phyloP scores from a whole-genome alignment of 2,113 vertebrate species.

The Melospiza georgiana region DNA sequence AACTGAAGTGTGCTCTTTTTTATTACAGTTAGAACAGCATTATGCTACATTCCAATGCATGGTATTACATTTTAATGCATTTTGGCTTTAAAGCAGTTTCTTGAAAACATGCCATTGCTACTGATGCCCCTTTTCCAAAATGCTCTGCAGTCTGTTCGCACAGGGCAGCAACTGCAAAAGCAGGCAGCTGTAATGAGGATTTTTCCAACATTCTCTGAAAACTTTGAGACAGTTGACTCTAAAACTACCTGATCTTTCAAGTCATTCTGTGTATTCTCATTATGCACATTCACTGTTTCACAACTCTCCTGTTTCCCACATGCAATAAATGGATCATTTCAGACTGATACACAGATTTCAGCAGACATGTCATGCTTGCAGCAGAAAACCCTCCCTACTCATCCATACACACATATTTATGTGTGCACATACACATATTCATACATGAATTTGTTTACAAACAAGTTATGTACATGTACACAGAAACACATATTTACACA shows the following conservation, averaged over 20 bases:
- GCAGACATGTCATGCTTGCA: neutral
- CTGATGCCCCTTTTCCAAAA: neutral
- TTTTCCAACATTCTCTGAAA: neutral
- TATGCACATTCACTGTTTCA: neutral
- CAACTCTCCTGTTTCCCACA: neutral
- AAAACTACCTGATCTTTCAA: neutral
- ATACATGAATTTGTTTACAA: neutral
- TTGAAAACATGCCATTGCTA: neutral
- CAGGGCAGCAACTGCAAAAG: neutral
- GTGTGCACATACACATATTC: neutral
- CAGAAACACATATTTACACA: neutral
- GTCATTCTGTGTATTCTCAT: neutral
- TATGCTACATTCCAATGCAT: neutral
- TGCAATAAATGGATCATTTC: neutral
- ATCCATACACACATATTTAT: fast-evolving
- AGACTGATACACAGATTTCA: neutral
- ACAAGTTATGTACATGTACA: neutral
- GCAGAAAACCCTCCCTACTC: neutral
- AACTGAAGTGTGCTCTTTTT: neutral
- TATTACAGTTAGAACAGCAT: neutral
- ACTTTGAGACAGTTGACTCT: neutral
- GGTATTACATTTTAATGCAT: neutral
- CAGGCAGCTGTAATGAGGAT: neutral
- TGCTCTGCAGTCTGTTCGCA: neutral
- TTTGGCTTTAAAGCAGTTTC: neutral